A percentile compares a stretch with the other conserved stretches of the same genome.
Evolutionary conservation across 2,797 vertebrate genomes (phyloP).

Genomic region (Thamnophis elegans): DNA sequence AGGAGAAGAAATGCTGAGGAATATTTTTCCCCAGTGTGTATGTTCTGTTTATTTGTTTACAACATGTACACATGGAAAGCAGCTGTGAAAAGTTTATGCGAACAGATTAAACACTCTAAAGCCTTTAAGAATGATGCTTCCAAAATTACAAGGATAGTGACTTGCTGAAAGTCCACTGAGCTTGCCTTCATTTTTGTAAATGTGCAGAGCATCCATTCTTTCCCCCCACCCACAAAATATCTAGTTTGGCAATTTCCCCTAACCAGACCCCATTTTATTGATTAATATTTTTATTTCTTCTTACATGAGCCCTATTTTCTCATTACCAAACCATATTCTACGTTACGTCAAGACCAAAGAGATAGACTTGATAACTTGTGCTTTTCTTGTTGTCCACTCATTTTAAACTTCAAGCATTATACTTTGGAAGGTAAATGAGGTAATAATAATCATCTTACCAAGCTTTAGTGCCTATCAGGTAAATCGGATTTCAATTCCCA

Average conservation of each 20-base stretch:
- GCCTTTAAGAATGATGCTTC: conserved; percentile 22
- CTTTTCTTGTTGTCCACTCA: not conserved
- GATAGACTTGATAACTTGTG: not conserved
- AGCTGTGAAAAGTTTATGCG: conserved; percentile 28
- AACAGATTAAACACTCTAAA: conserved; percentile 36
- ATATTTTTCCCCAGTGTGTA: not conserved
- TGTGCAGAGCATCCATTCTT: not conserved
- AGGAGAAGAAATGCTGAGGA: conserved; percentile 27
- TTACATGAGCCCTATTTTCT: not conserved
- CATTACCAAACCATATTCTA: not conserved
- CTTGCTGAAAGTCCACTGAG: conserved; percentile 34
- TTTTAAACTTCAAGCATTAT: not conserved
- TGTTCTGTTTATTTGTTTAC: conserved; percentile 44
- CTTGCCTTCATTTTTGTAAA: conserved; percentile 43
- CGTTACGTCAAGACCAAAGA: not conserved
- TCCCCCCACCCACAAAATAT: not conserved
- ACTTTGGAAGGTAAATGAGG: not conserved
- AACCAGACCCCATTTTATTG: not conserved
- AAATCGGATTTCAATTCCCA: not conserved
- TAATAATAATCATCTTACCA: not conserved
- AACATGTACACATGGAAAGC: not conserved
- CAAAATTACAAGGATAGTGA: not conserved
- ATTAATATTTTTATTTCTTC: not conserved
- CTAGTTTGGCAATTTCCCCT: not conserved
- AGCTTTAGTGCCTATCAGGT: not conserved